These are phyloP conservation scores for Nycticryphes semicollaris DNA, from an alignment of 2,113 vertebrate species.

Conservation along the genomic window DNA sequence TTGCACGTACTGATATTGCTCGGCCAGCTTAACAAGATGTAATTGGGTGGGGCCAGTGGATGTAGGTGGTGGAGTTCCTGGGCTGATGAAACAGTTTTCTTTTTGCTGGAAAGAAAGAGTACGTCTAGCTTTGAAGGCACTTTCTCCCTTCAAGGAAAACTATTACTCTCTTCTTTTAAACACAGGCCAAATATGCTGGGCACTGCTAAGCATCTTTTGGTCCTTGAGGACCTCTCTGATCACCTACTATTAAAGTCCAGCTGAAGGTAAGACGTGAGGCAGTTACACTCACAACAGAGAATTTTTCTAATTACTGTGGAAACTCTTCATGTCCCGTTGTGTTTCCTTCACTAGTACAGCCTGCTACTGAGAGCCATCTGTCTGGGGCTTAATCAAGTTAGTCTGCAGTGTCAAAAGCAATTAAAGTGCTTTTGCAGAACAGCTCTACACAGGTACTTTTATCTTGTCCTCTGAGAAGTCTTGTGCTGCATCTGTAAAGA, in stretches of 20 bases:
- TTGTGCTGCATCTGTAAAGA: background rate
- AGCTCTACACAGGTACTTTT: background rate
- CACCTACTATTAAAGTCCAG: background rate
- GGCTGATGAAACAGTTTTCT: background rate
- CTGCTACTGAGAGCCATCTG: constrained; percentile 17
- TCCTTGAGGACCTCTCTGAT: background rate
- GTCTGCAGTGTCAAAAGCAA: background rate
- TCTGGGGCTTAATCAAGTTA: constrained; percentile 22
- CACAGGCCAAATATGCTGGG: background rate
- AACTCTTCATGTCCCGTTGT: background rate
- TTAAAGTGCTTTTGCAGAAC: constrained; percentile 3
- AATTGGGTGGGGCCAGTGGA: background rate
- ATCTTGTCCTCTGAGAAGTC: background rate
- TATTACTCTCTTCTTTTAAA: background rate
- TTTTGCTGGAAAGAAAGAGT: background rate
- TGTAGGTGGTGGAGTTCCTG: background rate
- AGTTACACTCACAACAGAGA: background rate
- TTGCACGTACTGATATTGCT: background rate
- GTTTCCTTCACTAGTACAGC: background rate
- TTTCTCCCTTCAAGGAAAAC: background rate
- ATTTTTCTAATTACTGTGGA: background rate
- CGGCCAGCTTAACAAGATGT: background rate
- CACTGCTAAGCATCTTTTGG: background rate
- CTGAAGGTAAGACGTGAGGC: background rate
- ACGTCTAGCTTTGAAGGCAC: background rate